Conservation (phyloP, 2,113 vertebrate species). For the Malaclemys terrapin region DNA sequence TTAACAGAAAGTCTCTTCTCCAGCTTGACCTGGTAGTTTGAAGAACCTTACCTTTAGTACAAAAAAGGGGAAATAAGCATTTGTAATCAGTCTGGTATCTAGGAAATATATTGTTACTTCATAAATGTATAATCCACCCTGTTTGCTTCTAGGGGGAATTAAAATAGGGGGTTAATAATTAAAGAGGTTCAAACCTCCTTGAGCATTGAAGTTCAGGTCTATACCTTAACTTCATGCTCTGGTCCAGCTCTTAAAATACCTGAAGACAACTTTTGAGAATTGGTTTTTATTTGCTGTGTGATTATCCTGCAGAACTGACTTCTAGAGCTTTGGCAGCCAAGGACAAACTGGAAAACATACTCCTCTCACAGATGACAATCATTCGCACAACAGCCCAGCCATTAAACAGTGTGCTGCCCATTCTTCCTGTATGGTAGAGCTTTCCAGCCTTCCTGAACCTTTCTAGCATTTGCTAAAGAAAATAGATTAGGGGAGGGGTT, state of each 20-base stretch:
- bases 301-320: background rate
- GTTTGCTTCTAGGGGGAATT: constrained; percentile 4
- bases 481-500: background rate
- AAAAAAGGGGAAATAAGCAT: background rate
- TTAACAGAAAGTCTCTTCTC: background rate
- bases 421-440: constrained; percentile 25
- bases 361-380: constrained; percentile 58
- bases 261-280: background rate
- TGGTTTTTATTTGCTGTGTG: background rate
- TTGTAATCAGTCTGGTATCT: background rate
- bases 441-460: background rate
- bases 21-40: background rate
- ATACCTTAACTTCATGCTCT: background rate
- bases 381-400: constrained; percentile 19
- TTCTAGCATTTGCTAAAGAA: background rate
- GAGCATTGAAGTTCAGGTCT: background rate
- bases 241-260: background rate
- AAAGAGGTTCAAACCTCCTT: background rate
- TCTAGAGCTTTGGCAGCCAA: constrained; percentile 8
- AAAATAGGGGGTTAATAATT: background rate
- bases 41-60: background rate
- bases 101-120: background rate
- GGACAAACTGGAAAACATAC: constrained; percentile 62
- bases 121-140: background rate
- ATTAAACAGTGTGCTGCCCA: constrained; percentile 54